Evolutionary conservation across 2,888 invertebrate species (phyloP).

Genomic region (Alviniconcha strummeri): DNA sequence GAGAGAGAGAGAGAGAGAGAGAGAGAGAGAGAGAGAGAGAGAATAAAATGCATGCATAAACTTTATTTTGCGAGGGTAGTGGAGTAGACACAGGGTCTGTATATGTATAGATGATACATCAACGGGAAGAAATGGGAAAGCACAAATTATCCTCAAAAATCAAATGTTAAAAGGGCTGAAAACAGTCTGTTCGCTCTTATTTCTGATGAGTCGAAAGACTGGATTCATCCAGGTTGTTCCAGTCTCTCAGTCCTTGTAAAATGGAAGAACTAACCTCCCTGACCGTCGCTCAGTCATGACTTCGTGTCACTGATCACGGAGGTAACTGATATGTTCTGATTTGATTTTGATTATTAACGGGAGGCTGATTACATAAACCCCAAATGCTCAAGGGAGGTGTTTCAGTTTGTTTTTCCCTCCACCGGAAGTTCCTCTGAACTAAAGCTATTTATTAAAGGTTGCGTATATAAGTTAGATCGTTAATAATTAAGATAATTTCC

Average conservation of each 20-base stretch:
- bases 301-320: not conserved
- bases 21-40: constrained; percentile 14
- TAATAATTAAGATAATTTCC: too few relatives aligned
- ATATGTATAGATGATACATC: too few relatives aligned
- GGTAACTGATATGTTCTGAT: not conserved
- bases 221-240: not conserved
- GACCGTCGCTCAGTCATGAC: constrained; percentile 31
- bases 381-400: too few relatives aligned
- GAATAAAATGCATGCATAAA: not conserved
- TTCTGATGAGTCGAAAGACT: too few relatives aligned
- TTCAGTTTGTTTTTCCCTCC: constrained; percentile 32
- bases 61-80: too few relatives aligned
- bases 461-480: too few relatives aligned
- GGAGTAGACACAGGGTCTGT: too few relatives aligned
- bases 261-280: constrained; percentile 9
- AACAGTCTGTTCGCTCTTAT: not conserved
- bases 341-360: not conserved
- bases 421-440: not conserved
- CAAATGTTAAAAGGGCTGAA: too few relatives aligned
- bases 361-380: too few relatives aligned
- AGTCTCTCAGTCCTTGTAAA: not conserved
- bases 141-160: too few relatives aligned
- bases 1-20: constrained; percentile 17
- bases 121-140: too few relatives aligned
- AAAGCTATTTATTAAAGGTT: not conserved